Evolutionary conservation across 2,113 vertebrate species (phyloP).

Genomic region (Petromus typicus): DNA sequence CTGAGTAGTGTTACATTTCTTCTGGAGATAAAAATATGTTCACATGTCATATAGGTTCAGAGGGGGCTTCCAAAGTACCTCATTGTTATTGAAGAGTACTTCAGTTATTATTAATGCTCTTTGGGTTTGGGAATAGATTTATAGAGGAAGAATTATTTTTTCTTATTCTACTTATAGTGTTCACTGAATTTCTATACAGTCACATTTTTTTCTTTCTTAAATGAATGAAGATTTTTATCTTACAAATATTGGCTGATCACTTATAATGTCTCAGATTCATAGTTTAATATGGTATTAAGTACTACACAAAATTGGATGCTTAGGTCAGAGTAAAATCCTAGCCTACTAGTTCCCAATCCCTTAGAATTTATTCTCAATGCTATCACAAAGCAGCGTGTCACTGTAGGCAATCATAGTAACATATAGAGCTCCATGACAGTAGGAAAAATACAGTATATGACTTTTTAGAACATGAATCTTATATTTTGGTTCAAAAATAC

Average conservation of each 20-base stretch:
- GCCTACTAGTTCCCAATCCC: background rate
- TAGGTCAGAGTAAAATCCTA: background rate
- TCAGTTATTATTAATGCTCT: background rate
- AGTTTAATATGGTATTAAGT: background rate
- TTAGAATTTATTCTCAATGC: background rate
- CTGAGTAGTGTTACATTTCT: background rate
- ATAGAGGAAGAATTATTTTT: background rate
- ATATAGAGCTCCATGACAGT: background rate
- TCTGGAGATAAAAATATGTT: background rate
- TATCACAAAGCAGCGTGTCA: background rate
- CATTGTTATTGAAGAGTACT: background rate
- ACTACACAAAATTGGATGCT: background rate
- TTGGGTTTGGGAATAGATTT: background rate
- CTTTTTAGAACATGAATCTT: background rate
- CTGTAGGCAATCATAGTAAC: background rate
- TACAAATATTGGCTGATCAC: background rate
- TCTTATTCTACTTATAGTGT: background rate
- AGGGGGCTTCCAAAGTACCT: background rate
- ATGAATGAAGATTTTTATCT: background rate
- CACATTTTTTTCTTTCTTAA: background rate
- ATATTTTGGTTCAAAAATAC: background rate
- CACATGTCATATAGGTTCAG: background rate
- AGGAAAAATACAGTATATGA: background rate
- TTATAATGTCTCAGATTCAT: background rate
- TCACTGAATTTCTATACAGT: background rate